Conservation (phyloP, 2,113 vertebrate species). For the Caloenas nicobarica region DNA sequence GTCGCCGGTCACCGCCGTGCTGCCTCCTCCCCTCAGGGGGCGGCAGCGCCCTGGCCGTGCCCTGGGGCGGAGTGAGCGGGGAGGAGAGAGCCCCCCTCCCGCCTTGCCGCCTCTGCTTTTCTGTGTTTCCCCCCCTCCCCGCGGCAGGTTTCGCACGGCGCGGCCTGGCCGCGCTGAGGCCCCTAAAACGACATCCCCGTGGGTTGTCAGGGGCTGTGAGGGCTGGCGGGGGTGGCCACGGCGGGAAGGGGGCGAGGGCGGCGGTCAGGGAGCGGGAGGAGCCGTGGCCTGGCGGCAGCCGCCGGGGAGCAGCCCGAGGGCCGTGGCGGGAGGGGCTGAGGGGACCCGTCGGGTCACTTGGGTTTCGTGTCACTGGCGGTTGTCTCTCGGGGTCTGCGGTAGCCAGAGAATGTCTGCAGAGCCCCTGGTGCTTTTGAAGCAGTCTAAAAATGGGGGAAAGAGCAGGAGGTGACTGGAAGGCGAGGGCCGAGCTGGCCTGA, state of each 20-base stretch:
- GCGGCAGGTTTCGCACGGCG: background rate
- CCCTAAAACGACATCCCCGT: accelerated
- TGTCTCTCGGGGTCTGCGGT: background rate
- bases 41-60: background rate
- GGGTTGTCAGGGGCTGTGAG: background rate
- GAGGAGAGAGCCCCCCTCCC: too few relatives aligned
- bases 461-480: background rate
- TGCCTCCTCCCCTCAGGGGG: background rate
- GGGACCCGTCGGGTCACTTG: background rate
- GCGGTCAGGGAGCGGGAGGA: background rate
- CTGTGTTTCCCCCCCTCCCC: background rate
- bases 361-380: accelerated
- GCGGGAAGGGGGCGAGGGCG: background rate
- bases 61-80: background rate
- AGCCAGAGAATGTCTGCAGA: background rate
- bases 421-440: background rate
- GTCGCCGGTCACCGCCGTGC: accelerated
- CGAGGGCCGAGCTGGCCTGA: background rate
- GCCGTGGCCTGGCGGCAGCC: background rate
- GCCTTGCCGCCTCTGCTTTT: too few relatives aligned
- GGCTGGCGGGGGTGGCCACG: background rate
- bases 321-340: background rate
- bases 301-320: background rate
- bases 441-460: background rate
- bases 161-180: background rate